These are phyloP conservation scores for Pocillopora grandis DNA, from an alignment of 92 coral and sea anemone genomes.

Conservation along the genomic window DNA sequence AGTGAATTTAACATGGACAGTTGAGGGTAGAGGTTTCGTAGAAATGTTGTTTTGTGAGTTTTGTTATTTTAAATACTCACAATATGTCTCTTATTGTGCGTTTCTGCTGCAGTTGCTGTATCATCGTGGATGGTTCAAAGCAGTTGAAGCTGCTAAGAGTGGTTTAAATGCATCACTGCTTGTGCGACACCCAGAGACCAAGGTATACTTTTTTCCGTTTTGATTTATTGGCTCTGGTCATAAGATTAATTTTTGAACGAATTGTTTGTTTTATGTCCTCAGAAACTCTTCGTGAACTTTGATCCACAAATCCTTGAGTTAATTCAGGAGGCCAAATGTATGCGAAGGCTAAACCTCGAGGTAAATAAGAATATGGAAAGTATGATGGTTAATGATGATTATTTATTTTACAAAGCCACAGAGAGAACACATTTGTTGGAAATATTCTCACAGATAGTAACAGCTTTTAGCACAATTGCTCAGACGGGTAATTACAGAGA, in stretches of 20 bases:
- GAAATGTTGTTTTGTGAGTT: no score
- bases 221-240: not conserved
- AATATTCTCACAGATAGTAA: no score
- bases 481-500: no score
- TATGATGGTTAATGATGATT: not conserved
- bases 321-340: constrained; percentile 95
- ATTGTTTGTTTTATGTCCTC: not conserved
- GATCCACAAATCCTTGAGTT: constrained; percentile 98
- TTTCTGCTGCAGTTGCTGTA: constrained; percentile 72
- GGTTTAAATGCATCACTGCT: constrained; percentile 92
- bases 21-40: no score
- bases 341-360: constrained; percentile 91
- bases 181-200: constrained; percentile 97
- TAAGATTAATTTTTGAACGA: not conserved
- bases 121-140: constrained; percentile 99
- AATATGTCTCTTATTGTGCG: not conserved
- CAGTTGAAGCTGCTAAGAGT: constrained; percentile 96
- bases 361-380: constrained; percentile 35
- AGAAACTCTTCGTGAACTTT: constrained; percentile 93
- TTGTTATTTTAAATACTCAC: not conserved
- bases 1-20: no score
- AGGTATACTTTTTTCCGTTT: constrained; percentile 50
- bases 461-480: no score
- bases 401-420: no score
- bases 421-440: no score